Evolutionary conservation across 2,888 invertebrate genomes (phyloP).

Genomic region (Acanthopleura granulata): DNA sequence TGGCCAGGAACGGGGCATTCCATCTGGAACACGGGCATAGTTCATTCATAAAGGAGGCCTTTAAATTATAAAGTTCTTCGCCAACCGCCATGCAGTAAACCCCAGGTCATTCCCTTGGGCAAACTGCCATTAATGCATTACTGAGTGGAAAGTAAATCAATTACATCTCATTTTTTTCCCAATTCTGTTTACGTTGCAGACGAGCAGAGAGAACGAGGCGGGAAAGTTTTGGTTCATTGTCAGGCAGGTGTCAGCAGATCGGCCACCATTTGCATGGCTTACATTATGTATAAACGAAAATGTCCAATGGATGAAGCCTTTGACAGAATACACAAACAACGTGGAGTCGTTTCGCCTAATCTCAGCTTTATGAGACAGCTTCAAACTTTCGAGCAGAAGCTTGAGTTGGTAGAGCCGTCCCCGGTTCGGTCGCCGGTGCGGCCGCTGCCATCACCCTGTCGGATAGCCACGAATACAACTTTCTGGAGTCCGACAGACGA

Average conservation of each 20-base stretch:
- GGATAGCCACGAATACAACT: not conserved
- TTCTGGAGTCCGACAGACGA: not conserved
- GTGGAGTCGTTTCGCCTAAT: constrained; percentile 89
- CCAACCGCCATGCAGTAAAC: too few relatives aligned
- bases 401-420: not conserved
- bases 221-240: constrained; percentile 86
- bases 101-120: too few relatives aligned
- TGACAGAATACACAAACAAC: constrained; percentile 79
- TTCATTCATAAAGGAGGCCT: too few relatives aligned
- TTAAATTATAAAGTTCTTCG: too few relatives aligned
- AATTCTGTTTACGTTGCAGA: not conserved
- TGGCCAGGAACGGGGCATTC: too few relatives aligned
- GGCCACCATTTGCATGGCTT: constrained; percentile 88
- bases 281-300: constrained; percentile 86
- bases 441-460: not conserved
- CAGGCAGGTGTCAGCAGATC: constrained; percentile 92
- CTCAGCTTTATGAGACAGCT: constrained; percentile 91
- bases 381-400: constrained; percentile 3
- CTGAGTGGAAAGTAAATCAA: too few relatives aligned
- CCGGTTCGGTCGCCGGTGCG: not conserved
- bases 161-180: too few relatives aligned
- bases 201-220: constrained; percentile 71
- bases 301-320: constrained; percentile 86
- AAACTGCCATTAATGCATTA: too few relatives aligned
- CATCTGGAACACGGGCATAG: too few relatives aligned